Base-by-base conservation (phyloP, 2,888 invertebrate genomes). In the Teinopalpus imperialis region DNA sequence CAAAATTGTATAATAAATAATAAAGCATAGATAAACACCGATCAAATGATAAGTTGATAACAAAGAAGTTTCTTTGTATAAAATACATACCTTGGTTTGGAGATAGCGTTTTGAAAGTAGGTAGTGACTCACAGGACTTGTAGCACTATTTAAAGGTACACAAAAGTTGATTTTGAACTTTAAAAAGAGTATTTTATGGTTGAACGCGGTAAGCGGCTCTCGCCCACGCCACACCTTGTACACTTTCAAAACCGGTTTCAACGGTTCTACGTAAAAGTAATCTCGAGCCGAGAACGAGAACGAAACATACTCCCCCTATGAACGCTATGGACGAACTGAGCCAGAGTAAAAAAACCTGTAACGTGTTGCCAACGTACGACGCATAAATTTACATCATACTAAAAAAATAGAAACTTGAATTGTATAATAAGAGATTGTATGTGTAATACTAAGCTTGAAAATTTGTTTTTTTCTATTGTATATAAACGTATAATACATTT, bases 181-280 rank as follows among this genome's bases (percentile, higher is more conserved):
- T 72, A 68, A 68, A 56, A 58, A 61, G 54, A 61, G 61, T 61
- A 57, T 70, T 76, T 74, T 66, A 74, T 71, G 74, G 72, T 78
- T 73, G 75, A 76, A 71, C 69, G 77, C 77, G 63, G 72, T 74
- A 70, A 71, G 77, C 76, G 64, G 72, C 74, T 78, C 72, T 70
- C 73, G 72, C 75, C 77, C 72, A 75, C 80, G 80, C 80, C 82
- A 76, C 83, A 81, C 85, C 83, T 83, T 68, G 59, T 61, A 64
- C 76, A 85, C 85, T 85, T 85, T 82, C 80, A 66, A 81, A 82
- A 81, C 85, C 81, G 85, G 81, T 83, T 71, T 59, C 61, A 68
- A 63, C 66, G 69, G 66, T 68, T 36, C 59, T 65, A 74, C 85
- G 83, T 79, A 83, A 82, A 83, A 82, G 82, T 85, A 76, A 66